These are phyloP conservation scores for Tupiocoris notatus DNA, from an alignment of 2,888 invertebrate genomes.

Conservation along the genomic window DNA sequence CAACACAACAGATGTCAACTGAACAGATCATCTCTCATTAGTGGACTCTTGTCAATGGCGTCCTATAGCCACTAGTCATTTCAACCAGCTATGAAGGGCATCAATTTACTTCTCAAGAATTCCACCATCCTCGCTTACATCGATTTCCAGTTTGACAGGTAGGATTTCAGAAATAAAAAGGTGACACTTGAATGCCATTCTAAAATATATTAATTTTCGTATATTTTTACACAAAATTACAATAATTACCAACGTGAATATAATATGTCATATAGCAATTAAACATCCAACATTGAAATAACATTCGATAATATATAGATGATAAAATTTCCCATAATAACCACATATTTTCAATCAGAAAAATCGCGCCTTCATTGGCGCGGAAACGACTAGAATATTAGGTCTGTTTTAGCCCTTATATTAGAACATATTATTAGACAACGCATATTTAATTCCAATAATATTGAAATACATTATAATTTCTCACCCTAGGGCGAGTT, in stretches of 20 bases:
- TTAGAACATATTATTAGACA: not conserved
- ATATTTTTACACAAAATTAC: slow-evolving; percentile 40
- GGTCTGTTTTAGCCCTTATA: not conserved
- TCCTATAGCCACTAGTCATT: too few species aligned
- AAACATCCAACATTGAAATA: slow-evolving; percentile 23
- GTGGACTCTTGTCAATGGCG: too few species aligned
- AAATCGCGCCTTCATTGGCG: not conserved
- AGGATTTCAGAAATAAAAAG: not conserved
- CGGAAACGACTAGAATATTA: not conserved
- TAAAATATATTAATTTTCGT: slow-evolving; percentile 29
- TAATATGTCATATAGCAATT: slow-evolving; percentile 13
- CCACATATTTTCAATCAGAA: slow-evolving; percentile 34
- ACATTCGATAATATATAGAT: slow-evolving; percentile 29
- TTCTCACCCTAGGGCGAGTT: too few species aligned
- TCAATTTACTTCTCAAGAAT: too few species aligned
- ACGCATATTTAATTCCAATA: not conserved
- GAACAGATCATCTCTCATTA: too few species aligned
- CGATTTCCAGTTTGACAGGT: not conserved
- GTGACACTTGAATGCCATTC: slow-evolving; percentile 24
- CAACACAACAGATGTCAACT: too few species aligned
- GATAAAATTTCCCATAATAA: slow-evolving; percentile 21
- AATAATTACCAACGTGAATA: slow-evolving; percentile 18
- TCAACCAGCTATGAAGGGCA: too few species aligned
- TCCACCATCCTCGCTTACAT: not conserved
- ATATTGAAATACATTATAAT: too few species aligned